phyloP scores from a whole-genome alignment of 1,140 invertebrate genomes.

The Diprion similis region DNA sequence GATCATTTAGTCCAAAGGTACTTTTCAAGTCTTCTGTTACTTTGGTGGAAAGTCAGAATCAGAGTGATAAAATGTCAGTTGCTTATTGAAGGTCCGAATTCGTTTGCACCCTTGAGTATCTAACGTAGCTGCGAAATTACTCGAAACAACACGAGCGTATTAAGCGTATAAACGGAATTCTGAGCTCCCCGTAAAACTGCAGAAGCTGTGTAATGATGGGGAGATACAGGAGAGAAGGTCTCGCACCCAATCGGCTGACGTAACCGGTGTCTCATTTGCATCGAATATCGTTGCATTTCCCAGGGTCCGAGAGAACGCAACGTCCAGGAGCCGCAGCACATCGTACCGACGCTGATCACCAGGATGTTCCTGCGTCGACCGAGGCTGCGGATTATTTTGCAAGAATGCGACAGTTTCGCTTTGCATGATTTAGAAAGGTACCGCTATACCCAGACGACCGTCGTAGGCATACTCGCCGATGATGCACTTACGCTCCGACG shows the following conservation, averaged over 20 bases:
- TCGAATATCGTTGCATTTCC: neutral
- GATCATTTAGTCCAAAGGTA: too few species aligned
- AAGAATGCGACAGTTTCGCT: neutral
- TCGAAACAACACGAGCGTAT: too few species aligned
- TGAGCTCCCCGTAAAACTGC: neutral
- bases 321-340: neutral
- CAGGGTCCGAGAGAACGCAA: neutral
- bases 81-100: too few species aligned
- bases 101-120: too few species aligned
- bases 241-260: slow-evolving; percentile 1
- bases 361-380: neutral
- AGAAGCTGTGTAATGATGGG: neutral
- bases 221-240: neutral
- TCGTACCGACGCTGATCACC: neutral
- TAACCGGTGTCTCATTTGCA: neutral
- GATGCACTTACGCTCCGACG: neutral
- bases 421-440: neutral
- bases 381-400: neutral
- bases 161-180: too few species aligned
- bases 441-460: neutral
- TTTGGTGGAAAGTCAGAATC: too few species aligned
- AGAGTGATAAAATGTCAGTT: too few species aligned
- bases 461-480: too few species aligned
- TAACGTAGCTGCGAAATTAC: too few species aligned
- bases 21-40: too few species aligned